Percentiles rank a stretch among this genome's conserved stretches.
These are phyloP conservation scores for Acanthurus lineatus DNA, from an alignment of 2,797 vertebrate species.

Conservation along the genomic window DNA sequence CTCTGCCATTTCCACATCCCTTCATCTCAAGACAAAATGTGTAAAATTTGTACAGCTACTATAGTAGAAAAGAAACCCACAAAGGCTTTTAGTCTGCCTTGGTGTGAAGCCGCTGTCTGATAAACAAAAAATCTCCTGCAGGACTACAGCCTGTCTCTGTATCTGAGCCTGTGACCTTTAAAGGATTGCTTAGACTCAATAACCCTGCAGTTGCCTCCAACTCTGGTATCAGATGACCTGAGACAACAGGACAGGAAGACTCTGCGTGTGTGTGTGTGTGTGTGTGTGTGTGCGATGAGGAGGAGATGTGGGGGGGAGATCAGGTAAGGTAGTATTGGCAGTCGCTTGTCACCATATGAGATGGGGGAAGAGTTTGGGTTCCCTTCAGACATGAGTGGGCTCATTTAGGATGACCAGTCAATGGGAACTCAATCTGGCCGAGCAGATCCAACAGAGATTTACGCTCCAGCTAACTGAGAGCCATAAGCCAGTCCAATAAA, in stretches of 20 bases:
- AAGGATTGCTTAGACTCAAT: slow-evolving; percentile 87
- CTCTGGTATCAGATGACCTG: slow-evolving; percentile 89
- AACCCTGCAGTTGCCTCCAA: slow-evolving; percentile 84
- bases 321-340: slow-evolving; percentile 68
- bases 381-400: slow-evolving; percentile 83
- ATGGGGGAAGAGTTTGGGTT: slow-evolving; percentile 77
- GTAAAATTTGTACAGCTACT: slow-evolving; percentile 48
- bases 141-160: slow-evolving; percentile 46
- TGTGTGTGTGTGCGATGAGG: slow-evolving; percentile 21
- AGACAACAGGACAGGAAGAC: slow-evolving; percentile 82
- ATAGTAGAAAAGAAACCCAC: slow-evolving; percentile 41
- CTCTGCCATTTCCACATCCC: slow-evolving; percentile 36
- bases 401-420: slow-evolving; percentile 85
- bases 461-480: slow-evolving; percentile 76
- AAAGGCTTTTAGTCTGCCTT: slow-evolving; percentile 41
- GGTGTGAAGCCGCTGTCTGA: slow-evolving; percentile 44
- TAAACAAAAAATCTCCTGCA: slow-evolving; percentile 50
- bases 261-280: slow-evolving; percentile 29
- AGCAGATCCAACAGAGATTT: slow-evolving; percentile 71
- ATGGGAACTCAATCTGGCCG: slow-evolving; percentile 85
- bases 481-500: slow-evolving; percentile 82
- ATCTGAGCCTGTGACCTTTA: slow-evolving; percentile 87
- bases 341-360: slow-evolving; percentile 78
- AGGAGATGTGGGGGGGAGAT: slow-evolving; percentile 57
- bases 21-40: slow-evolving; percentile 50